A percentile compares a stretch with the other conserved stretches of the same genome.
These are phyloP conservation scores for Raja brachyura DNA, from an alignment of 2,113 vertebrate species.

Conservation along the genomic window DNA sequence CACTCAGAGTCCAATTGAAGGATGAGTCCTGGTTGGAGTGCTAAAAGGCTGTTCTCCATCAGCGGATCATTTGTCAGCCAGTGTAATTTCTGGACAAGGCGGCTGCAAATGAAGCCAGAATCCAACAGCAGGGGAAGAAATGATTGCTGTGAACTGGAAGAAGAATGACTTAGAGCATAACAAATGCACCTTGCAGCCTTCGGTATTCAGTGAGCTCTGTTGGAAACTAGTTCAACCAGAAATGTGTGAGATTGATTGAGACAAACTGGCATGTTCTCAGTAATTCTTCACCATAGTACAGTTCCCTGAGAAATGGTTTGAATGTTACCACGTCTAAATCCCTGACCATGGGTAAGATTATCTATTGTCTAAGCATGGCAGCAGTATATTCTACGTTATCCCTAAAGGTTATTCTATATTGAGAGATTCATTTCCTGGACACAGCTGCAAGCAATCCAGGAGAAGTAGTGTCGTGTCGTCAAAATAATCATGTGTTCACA, in stretches of 20 bases:
- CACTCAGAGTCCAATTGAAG: too few relatives aligned
- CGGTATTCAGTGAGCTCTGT: not conserved
- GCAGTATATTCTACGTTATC: not conserved
- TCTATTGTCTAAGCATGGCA: not conserved
- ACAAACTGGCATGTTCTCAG: not conserved
- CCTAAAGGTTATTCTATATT: not conserved
- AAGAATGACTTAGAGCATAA: not conserved
- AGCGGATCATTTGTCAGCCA: not conserved
- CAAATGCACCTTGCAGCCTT: not conserved
- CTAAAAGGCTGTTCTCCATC: not conserved
- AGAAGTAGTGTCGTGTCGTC: too few relatives aligned
- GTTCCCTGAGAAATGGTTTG: not conserved
- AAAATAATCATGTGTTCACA: too few relatives aligned
- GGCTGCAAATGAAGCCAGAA: not conserved
- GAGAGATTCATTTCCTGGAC: not conserved
- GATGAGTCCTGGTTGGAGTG: too few relatives aligned
- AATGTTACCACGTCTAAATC: not conserved
- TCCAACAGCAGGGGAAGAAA: not conserved
- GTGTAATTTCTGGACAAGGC: not conserved
- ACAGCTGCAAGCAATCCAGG: not conserved
- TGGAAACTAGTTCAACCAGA: not conserved
- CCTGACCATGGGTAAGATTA: not conserved
- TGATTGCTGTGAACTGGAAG: not conserved
- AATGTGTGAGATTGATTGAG: not conserved
- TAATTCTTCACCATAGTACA: not conserved